Percentiles rank a stretch among this genome's conserved stretches.
Evolutionary conservation across 1,140 invertebrate species (phyloP).

Genomic region (Eubasilissa regina): DNA sequence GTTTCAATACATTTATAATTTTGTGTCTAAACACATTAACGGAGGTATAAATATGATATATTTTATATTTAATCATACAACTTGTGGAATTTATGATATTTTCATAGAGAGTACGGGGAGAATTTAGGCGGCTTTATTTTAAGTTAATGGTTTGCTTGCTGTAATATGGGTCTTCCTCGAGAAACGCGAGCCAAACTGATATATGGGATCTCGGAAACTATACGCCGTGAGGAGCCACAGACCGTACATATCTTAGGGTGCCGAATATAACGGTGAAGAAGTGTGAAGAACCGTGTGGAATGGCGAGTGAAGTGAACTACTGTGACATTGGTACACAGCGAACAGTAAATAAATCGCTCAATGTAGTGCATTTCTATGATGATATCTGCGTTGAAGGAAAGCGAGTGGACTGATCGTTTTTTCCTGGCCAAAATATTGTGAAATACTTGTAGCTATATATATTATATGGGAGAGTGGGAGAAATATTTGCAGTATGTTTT

Average conservation of each 20-base stretch:
- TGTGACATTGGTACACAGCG: no score
- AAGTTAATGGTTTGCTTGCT: not conserved
- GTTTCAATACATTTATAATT: conserved; percentile 19
- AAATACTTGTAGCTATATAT: conserved; percentile 30
- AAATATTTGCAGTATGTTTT: conserved; percentile 1
- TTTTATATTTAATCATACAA: conserved; percentile 15
- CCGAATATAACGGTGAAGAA: no score
- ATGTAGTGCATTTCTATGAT: conserved; percentile 13
- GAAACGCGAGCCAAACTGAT: no score
- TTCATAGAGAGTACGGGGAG: not conserved
- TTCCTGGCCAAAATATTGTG: conserved; percentile 24
- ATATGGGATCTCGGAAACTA: no score
- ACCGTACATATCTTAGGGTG: no score
- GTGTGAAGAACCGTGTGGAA: no score
- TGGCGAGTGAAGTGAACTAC: no score
- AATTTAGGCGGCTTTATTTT: conserved; percentile 9
- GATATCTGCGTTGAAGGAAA: conserved; percentile 14
- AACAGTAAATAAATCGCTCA: conserved; percentile 12
- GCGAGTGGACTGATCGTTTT: conserved; percentile 1
- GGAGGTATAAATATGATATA: conserved; percentile 31
- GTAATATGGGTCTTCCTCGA: not conserved
- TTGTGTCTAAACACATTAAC: conserved; percentile 20
- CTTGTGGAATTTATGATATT: conserved; percentile 5
- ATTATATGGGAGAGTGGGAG: conserved; percentile 6
- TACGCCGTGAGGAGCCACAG: no score